These are phyloP conservation scores for Odontocerum albicorne DNA, from an alignment of 2,888 invertebrate species.

Conservation along the genomic window DNA sequence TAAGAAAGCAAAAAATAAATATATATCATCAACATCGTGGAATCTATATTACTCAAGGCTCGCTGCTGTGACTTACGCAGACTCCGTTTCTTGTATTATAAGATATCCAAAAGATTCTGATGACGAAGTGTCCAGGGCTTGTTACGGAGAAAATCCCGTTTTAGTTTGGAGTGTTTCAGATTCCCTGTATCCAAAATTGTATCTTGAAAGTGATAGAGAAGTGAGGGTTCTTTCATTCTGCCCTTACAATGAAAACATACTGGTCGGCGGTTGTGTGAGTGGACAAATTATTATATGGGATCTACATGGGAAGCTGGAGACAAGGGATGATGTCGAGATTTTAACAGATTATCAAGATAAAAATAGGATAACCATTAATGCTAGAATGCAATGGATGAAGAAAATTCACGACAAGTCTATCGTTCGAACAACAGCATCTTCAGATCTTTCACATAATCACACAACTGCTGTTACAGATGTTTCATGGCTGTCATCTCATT, in stretches of 20 bases:
- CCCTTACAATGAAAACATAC: constrained; percentile 66
- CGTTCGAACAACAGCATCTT: constrained; percentile 62
- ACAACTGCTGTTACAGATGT: constrained; percentile 64
- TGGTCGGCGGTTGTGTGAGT: constrained; percentile 72
- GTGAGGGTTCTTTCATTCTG: constrained; percentile 68
- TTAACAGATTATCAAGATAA: constrained; percentile 64
- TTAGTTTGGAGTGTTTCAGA: constrained; percentile 77
- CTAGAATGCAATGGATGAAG: constrained; percentile 71
- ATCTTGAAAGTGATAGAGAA: constrained; percentile 68
- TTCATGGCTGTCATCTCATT: constrained; percentile 67
- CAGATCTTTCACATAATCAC: constrained; percentile 64
- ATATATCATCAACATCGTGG: constrained; percentile 67
- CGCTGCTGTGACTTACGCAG: constrained; percentile 67
- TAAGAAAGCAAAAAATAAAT: constrained; percentile 66
- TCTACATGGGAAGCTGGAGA: constrained; percentile 62
- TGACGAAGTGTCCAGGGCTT: constrained; percentile 58
- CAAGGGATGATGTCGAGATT: constrained; percentile 63
- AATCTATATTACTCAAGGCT: constrained; percentile 73
- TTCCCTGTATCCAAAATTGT: constrained; percentile 67
- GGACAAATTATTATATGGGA: constrained; percentile 76
- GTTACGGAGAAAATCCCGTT: constrained; percentile 65
- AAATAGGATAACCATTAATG: constrained; percentile 62
- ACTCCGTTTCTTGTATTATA: constrained; percentile 52
- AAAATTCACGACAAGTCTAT: constrained; percentile 59
- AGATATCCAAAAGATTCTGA: constrained; percentile 39